These are phyloP conservation scores for Molorchus minor DNA, from an alignment of 2,888 invertebrate species.

Conservation along the genomic window DNA sequence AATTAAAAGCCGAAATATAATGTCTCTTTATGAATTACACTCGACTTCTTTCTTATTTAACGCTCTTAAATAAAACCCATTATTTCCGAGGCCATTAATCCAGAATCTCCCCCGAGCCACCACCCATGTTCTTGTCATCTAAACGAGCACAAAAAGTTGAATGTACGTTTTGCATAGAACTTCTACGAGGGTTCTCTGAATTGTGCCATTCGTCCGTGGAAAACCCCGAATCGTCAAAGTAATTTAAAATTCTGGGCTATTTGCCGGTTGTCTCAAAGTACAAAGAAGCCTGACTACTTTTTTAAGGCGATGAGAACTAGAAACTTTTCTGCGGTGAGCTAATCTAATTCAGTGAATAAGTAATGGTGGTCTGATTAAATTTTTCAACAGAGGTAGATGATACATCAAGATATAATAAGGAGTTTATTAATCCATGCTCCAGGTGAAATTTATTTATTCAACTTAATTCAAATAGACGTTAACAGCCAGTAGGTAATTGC, in stretches of 20 bases:
- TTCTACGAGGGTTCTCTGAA: slow-evolving; percentile 13
- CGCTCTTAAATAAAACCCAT: slow-evolving; percentile 1
- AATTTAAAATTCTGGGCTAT: slow-evolving; percentile 21
- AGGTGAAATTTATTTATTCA: too few relatives aligned
- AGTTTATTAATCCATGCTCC: too few relatives aligned
- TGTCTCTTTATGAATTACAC: too few relatives aligned
- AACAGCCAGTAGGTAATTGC: too few relatives aligned
- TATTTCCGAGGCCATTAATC: not conserved
- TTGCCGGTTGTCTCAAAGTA: slow-evolving; percentile 19
- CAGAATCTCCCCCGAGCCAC: not conserved
- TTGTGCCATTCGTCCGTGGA: slow-evolving; percentile 22
- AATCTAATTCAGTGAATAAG: slow-evolving; percentile 15
- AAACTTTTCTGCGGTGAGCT: slow-evolving; percentile 14
- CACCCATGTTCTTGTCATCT: slow-evolving; percentile 3
- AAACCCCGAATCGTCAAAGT: slow-evolving; percentile 6
- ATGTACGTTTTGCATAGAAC: slow-evolving; percentile 33
- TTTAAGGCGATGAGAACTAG: slow-evolving; percentile 18
- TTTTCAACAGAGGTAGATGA: not conserved
- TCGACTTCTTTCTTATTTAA: too few relatives aligned
- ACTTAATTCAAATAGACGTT: too few relatives aligned
- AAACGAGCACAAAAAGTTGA: slow-evolving; percentile 3
- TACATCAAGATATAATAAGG: too few relatives aligned
- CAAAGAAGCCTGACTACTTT: slow-evolving; percentile 19
- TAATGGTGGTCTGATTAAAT: not conserved
- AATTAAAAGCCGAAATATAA: not conserved